Evolutionary conservation across 92 coral and sea anemone species (phyloP), one percentile per base, ranked within the genome.

Genomic region (Epizoanthus illoricatus): DNA sequence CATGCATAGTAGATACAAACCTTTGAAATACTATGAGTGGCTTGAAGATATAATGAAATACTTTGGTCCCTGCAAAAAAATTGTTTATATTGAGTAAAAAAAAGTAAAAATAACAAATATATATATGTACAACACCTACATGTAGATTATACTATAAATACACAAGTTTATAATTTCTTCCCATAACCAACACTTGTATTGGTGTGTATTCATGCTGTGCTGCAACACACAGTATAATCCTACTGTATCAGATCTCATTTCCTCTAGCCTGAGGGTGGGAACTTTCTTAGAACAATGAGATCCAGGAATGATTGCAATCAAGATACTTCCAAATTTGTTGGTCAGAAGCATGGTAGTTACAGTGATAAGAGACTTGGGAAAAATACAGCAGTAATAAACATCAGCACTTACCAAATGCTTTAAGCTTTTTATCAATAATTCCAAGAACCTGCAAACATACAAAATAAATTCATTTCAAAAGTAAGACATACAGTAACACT

Each of bases 11-110:
- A 64, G 23, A 81, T 17, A 71, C 81, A 7, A 65, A 96, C 98
- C 94, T 93, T 73, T 94, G 98, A 83, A 96, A 96, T 54, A 96
- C 87, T 64, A 88, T 88, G 62, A 96, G 69, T 2, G 98, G 98
- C 56, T 90, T 84, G 75, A 93, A 75, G 73, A 96, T 79, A 88
- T 75, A 96, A 84, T 93, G 96, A 43, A 90, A 80, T 55, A 96
- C 75, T 78, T 85, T 91, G 85, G 90, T 90, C 49, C 98, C 98
- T 95, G 65, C 45, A 84, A 85, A 42, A 21, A 40, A 73, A 1
- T 4, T 6, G 3, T 10, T 10, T 33, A 52, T 62, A 74, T 5
- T 62, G 39, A 74, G 9, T 23, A 23, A 21, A 7, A 42, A 56
- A 73, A 19, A 4, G 52, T 10, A 18, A 69, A 64, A 2, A 56